Conservation (phyloP, 2,888 invertebrate species). For the Thalpophila matura region DNA sequence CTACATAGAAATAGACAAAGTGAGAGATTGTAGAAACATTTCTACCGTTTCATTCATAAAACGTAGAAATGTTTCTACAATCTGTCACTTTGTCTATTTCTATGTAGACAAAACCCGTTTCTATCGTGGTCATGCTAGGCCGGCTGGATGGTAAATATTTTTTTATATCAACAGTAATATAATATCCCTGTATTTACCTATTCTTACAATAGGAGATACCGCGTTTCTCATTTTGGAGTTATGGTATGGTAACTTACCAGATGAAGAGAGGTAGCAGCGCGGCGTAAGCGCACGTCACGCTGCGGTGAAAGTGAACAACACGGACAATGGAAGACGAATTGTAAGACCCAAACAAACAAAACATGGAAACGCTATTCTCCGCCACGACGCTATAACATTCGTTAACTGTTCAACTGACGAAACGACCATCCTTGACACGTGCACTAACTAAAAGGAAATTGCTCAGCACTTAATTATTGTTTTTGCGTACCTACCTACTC, state of each 20-base stretch:
- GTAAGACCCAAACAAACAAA: conserved; percentile 69
- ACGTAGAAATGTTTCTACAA: no score
- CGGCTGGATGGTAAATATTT: not conserved
- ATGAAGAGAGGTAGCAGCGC: conserved; percentile 48
- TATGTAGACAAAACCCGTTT: no score
- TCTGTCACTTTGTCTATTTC: no score
- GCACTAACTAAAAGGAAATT: conserved; percentile 60
- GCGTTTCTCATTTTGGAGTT: conserved; percentile 23
- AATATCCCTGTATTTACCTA: not conserved
- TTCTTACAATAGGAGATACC: not conserved
- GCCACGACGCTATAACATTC: conserved; percentile 59
- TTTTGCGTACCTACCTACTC: conserved; percentile 55
- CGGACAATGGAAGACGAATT: conserved; percentile 75
- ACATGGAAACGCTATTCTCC: conserved; percentile 72
- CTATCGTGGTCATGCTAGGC: no score
- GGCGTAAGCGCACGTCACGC: conserved; percentile 71
- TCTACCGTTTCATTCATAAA: no score
- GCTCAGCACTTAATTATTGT: conserved; percentile 54
- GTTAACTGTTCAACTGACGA: conserved; percentile 51
- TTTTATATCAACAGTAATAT: not conserved
- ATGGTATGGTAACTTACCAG: conserved; percentile 48
- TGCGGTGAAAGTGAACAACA: conserved; percentile 79
- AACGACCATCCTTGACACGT: conserved; percentile 67
- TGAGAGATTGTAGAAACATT: no score
- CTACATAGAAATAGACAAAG: no score